Evolutionary conservation across 2,113 vertebrate species (phyloP).

Genomic region (Turdus rufiventris): DNA sequence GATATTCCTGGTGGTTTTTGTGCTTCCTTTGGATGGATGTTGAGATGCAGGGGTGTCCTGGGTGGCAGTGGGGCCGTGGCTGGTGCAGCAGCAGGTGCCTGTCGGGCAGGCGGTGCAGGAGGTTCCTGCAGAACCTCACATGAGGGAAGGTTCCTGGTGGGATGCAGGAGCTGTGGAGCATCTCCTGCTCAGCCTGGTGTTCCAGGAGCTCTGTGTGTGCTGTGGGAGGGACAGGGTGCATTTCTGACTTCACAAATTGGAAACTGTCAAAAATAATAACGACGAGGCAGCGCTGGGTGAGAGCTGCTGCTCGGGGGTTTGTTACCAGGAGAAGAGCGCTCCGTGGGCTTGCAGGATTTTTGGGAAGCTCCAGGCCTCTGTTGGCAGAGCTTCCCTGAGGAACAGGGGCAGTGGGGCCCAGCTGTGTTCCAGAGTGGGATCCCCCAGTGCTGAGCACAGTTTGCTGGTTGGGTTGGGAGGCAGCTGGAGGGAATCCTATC

Average conservation of each 20-base stretch:
- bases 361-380: neutral
- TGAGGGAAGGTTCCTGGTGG: neutral
- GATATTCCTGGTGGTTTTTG: neutral
- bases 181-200: neutral
- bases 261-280: neutral
- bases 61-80: fast-evolving
- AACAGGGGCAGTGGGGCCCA: neutral
- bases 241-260: neutral
- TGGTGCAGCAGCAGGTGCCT: neutral
- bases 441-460: fast-evolving
- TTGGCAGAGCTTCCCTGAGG: neutral
- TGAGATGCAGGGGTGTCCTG: fast-evolving
- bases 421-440: neutral
- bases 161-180: neutral
- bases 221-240: neutral
- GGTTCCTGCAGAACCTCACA: fast-evolving
- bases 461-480: neutral
- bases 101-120: neutral
- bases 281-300: neutral
- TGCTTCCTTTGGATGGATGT: fast-evolving
- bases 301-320: neutral
- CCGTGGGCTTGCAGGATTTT: neutral
- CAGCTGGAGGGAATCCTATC: neutral
- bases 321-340: neutral
- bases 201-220: neutral